phyloP scores from a whole-genome alignment of 2,113 vertebrate genomes.

The Phaethon lepturus region DNA sequence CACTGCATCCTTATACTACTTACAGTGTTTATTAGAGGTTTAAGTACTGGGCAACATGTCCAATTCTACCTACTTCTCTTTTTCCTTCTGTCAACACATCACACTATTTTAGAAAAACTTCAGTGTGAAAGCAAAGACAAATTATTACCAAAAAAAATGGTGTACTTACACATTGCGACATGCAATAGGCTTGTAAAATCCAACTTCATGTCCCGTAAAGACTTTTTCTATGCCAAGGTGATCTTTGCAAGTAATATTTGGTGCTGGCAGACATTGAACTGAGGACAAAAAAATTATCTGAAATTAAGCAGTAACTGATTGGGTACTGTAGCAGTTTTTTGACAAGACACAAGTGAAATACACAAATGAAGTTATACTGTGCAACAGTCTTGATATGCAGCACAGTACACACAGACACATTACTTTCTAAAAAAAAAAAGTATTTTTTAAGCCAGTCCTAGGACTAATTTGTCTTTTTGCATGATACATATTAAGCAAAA shows the following conservation, averaged over 20 bases:
- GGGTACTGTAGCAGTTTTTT: neutral
- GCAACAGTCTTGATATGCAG: neutral
- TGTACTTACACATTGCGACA: conserved; percentile 95
- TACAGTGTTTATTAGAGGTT: neutral
- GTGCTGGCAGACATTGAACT: conserved; percentile 93
- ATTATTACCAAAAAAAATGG: neutral
- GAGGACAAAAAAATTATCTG: conserved; percentile 33
- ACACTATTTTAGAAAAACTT: neutral
- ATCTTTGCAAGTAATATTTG: conserved; percentile 90
- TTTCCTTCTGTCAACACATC: neutral
- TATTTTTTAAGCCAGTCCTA: neutral
- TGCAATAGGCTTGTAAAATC: conserved; percentile 87
- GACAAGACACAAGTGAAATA: neutral
- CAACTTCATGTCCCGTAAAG: conserved; percentile 89
- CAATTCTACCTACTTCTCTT: neutral
- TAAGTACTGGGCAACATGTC: neutral
- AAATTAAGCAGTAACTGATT: neutral
- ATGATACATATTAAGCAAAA: neutral
- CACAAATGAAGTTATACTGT: neutral
- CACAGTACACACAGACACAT: neutral
- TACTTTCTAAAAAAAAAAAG: neutral
- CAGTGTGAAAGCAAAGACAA: neutral
- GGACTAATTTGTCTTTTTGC: neutral
- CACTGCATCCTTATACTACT: neutral
- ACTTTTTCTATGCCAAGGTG: conserved; percentile 83